A percentile compares a stretch with the other conserved stretches of the same genome.
phyloP scores from a whole-genome alignment of 53 echinoderm and acorn worm genomes.

The Paelopatides confundens region DNA sequence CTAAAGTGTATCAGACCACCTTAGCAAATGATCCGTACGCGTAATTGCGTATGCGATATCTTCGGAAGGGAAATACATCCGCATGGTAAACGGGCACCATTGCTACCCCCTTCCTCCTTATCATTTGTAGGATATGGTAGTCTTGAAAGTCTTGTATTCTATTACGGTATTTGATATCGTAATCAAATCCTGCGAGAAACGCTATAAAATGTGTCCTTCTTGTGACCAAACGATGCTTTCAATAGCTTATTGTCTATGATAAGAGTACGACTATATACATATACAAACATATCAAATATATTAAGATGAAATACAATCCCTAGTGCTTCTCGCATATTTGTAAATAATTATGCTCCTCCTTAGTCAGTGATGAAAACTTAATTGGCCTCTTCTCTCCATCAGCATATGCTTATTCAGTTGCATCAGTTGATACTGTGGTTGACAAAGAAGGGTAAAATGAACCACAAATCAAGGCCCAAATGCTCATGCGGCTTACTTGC shows the following conservation, averaged over 20 bases:
- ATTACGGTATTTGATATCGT: constrained; percentile 60
- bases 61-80: background rate
- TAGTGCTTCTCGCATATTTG: no score
- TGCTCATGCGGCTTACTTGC: no score
- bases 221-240: constrained; percentile 47
- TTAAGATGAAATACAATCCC: constrained; percentile 43
- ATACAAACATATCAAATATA: constrained; percentile 36
- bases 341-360: no score
- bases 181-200: constrained; percentile 60
- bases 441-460: no score
- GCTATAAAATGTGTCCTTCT: constrained; percentile 55
- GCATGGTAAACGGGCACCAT: constrained; percentile 30
- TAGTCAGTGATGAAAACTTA: no score
- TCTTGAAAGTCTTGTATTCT: constrained; percentile 54
- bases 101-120: background rate
- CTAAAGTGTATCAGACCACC: constrained; percentile 28
- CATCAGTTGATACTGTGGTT: no score
- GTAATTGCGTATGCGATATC: constrained; percentile 6
- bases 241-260: constrained; percentile 64
- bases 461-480: no score
- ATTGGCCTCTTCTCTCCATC: no score
- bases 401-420: no score
- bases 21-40: constrained; percentile 35
- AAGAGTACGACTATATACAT: constrained; percentile 38
- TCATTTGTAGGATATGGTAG: constrained; percentile 15